Evolutionary conservation across 1,140 invertebrate genomes (phyloP), one percentile per base, ranked within the genome.

Genomic region (Diorhabda sublineata): DNA sequence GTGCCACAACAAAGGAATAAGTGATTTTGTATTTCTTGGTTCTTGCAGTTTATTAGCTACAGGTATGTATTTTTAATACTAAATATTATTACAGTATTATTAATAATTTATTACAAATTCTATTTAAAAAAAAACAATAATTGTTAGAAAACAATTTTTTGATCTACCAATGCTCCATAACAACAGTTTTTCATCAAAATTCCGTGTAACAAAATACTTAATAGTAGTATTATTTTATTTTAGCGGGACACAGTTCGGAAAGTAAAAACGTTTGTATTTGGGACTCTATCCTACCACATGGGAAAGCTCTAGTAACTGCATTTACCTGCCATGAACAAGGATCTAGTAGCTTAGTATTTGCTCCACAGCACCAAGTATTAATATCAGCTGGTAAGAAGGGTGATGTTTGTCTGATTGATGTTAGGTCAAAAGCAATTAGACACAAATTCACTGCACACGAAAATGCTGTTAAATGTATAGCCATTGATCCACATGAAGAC

Each of bases 11-110:
- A 99, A 99, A 86, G 91, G 95, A 65, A 96, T 97, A 43, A 92
- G 93, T 76, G 98, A 99, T 83, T 99, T 99, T 81, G 94, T 96
- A 47, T 99, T 99, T 84, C 86, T 99, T 44, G 96, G 96, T 63
- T 98, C 96, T 3, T 98, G 96, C 80, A 98, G 96, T 86, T 86
- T 99, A 73, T 87, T 99, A 58, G 96, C 96, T n/a, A 98, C 97
- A 68, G 87, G 87, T 88, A 80, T 68, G 61, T 26, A 26, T 26
- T 26, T 26, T 26, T 26, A 26, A 26, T 26, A 26, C 26, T 26
- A 26, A 26, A 26, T 26, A 26, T 26, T 26, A 26, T 26, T 26
- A 26, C 26, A 26, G 26, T 26, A 26, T 26, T 26, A 26, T 26
- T 26, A 26, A 26, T 26, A 26, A 26, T 26, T 26, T 26, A 26